Conservation (phyloP, 2,888 invertebrate genomes). For the Eurytoma californica region DNA sequence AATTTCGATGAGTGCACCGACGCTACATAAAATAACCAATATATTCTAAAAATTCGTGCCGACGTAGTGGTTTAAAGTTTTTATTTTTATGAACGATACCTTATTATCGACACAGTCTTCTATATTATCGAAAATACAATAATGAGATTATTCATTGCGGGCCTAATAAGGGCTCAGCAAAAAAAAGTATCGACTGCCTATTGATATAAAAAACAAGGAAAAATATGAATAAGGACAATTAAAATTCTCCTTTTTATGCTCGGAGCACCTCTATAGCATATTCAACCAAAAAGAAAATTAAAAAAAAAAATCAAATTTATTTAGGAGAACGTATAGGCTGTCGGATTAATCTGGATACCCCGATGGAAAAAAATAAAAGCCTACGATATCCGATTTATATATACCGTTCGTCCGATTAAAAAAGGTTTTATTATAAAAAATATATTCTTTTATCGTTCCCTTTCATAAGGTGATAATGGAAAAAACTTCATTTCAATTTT, state of each 20-base stretch:
- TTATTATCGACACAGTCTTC: conserved; percentile 26
- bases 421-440: neutral
- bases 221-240: conserved; percentile 35
- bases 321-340: no score
- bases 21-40: conserved; percentile 45
- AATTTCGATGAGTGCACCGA: conserved; percentile 44
- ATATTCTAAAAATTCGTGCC: conserved; percentile 58
- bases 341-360: conserved; percentile 1
- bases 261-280: neutral
- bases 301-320: no score
- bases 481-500: neutral
- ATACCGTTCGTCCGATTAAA: no score
- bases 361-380: conserved; percentile 1
- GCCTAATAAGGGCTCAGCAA: neutral
- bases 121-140: conserved; percentile 14
- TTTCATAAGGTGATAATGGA: neutral
- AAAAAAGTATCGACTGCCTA: conserved; percentile 31
- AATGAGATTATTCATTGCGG: conserved; percentile 19
- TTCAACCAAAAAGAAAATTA: conserved; percentile 1
- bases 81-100: conserved; percentile 52
- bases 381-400: neutral
- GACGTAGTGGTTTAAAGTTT: conserved; percentile 53
- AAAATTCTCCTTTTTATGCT: neutral
- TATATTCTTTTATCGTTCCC: neutral
- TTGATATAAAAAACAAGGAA: conserved; percentile 12